Base-by-base conservation (phyloP, 2,797 vertebrate species). In the Sandelia bainsii region DNA sequence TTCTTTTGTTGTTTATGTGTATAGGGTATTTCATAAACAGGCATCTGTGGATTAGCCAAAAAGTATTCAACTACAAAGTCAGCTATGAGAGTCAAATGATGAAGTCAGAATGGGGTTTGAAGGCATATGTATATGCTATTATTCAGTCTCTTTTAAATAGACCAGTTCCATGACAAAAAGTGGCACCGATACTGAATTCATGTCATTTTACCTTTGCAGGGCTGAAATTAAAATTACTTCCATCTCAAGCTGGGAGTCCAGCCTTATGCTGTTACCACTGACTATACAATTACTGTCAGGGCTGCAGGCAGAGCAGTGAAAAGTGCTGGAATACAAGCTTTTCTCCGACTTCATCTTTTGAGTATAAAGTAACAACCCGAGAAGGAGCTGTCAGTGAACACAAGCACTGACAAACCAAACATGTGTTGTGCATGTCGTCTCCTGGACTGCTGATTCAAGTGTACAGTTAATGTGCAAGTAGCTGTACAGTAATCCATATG, bases 221-320 rank as follows among this genome's bases (percentile, higher is more conserved):
- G 60, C 79, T 67, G 61, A 75, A 20, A 42, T 75, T 85, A 80
- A 83, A 87, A 89, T 75, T 25, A 74, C 73, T 73, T 73, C 49
- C 29, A 71, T 72, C 70, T 65, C 22, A 42, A 69, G 58, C 70
- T 46, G 52, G 60, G 57, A 44, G 53, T 70, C 63, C 65, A 65
- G 58, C 61, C 72, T 78, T 62, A 66, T 45, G 50, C 60, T 39
- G 63, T 76, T 67, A 77, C 70, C 79, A 73, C 37, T 20, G 69
- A 84, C 77, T 84, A 57, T 69, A 62, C 81, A 86, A 83, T 91
- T 90, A 91, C 86, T 89, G 85, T 87, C 82, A 80, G 72, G 62
- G 74, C 75, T 75, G 70, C 57, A 75, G 63, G 42, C 20, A 12
- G 75, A 71, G 63, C 34, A 23, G 64, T 51, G 45, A 54, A 61